Evolutionary conservation across 2,113 vertebrate species (phyloP).

Genomic region (Entelurus aequoreus): DNA sequence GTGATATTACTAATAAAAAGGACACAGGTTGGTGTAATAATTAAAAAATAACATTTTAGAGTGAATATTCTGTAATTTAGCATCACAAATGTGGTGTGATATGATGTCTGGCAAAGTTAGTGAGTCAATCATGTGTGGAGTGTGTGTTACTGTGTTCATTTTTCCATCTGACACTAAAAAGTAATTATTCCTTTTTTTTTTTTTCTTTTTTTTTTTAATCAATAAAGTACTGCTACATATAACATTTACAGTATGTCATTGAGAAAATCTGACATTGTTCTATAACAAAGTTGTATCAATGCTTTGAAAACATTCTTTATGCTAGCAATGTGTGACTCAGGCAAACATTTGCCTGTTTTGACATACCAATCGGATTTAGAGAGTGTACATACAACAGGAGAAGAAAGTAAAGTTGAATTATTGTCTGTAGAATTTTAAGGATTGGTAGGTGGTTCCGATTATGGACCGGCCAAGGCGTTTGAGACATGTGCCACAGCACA

Average conservation of each 20-base stretch:
- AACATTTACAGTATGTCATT: neutral
- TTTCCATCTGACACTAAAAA: neutral
- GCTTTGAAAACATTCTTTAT: too few relatives aligned
- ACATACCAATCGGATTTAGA: too few relatives aligned
- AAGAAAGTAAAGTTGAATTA: neutral
- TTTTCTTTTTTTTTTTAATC: too few relatives aligned
- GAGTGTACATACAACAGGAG: neutral
- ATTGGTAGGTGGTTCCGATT: neutral
- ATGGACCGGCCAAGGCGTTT: neutral
- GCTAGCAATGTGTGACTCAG: too few relatives aligned
- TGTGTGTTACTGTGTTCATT: slow-evolving; percentile 2
- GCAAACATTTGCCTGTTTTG: too few relatives aligned
- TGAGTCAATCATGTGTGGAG: neutral
- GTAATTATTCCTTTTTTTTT: neutral
- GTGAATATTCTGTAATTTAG: neutral
- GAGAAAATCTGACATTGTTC: neutral
- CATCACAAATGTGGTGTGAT: neutral
- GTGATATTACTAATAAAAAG: neutral
- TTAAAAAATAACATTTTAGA: neutral
- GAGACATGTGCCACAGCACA: neutral
- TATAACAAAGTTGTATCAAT: too few relatives aligned
- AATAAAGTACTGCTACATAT: neutral
- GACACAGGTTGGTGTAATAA: neutral
- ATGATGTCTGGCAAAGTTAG: neutral
- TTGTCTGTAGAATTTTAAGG: neutral